Evolutionary conservation across 2,888 invertebrate genomes (phyloP), one percentile per base, ranked within the genome.

Genomic region (Scelioninae gen. 2): DNA sequence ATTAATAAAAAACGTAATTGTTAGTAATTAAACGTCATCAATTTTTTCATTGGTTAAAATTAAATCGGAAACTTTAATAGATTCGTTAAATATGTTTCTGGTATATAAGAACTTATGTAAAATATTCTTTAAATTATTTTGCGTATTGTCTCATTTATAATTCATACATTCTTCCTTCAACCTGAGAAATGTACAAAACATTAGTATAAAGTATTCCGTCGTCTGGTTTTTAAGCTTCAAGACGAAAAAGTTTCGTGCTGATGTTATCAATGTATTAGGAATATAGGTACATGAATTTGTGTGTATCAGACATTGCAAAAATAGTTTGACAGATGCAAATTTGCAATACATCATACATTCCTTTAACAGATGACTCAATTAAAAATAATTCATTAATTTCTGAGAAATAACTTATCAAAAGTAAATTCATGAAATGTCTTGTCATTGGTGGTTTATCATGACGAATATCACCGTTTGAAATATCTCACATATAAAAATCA

Each of bases 211-310:
- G 19, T 52, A 60, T 68, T 58, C 58, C 37, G 57, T 67, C 43
- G 50, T 58, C 57, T 46, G 43, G 33, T 67, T 67, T 67, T 67
- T 50, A 50, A 58, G 37, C 50, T 35, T 15, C 16, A 25, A 50
- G 33, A 33, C 31, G 22, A 50, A 58, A 50, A 58, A 58, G 41
- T 48, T 58, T 50, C 33, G 15, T 16, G 43, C 13, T 33, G 22
- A 50, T 33, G 67, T 58, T 67, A 67, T 58, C 58, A 67, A 67
- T 67, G 67, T 67, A 58, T 58, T 58, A 67, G 58, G 33, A 41
- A 50, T 43, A 39, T 58, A 22, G 18, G 58, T 45, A 28, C 48
- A 52, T 43, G 65, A 68, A 43, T 58, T 39, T 68, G 52, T 60
- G 43, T 43, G 43, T 43, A 52, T 15, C 9, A 19, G 16, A 5